phyloP scores from a whole-genome alignment of 2,797 vertebrate species.

The Rousettus madagascariensis region DNA sequence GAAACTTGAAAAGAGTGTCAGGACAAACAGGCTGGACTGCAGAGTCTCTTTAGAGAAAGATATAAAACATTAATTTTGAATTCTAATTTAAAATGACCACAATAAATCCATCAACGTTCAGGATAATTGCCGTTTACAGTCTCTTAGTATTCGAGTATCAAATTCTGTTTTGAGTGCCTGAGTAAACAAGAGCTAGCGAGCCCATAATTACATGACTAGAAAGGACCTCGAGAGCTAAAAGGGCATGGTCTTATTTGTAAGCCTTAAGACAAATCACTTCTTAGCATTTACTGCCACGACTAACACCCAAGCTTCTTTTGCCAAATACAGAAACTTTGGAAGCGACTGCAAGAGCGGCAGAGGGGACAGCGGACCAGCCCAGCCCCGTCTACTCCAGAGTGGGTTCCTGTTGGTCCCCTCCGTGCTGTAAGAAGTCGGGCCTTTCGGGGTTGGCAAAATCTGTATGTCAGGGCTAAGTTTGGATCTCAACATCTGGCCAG shows the following conservation, averaged over 20 bases:
- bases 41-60: not conserved
- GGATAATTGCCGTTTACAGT: not conserved
- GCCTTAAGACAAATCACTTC: not conserved
- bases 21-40: not conserved
- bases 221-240: not conserved
- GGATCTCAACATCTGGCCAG: not conserved
- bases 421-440: not conserved
- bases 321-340: constrained; percentile 42
- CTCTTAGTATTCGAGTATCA: not conserved
- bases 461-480: not conserved
- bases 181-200: constrained; percentile 1
- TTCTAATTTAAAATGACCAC: constrained; percentile 24
- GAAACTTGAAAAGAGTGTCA: not conserved
- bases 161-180: not conserved
- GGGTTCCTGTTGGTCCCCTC: not conserved
- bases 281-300: constrained; percentile 19
- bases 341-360: not conserved
- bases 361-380: not conserved
- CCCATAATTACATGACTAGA: not conserved
- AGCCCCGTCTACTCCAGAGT: not conserved
- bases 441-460: not conserved
- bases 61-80: not conserved
- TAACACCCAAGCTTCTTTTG: not conserved
- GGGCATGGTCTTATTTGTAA: constrained; percentile 45
- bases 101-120: not conserved